These are phyloP conservation scores for Orussus abietinus DNA, from an alignment of 1,140 invertebrate species.

Conservation along the genomic window DNA sequence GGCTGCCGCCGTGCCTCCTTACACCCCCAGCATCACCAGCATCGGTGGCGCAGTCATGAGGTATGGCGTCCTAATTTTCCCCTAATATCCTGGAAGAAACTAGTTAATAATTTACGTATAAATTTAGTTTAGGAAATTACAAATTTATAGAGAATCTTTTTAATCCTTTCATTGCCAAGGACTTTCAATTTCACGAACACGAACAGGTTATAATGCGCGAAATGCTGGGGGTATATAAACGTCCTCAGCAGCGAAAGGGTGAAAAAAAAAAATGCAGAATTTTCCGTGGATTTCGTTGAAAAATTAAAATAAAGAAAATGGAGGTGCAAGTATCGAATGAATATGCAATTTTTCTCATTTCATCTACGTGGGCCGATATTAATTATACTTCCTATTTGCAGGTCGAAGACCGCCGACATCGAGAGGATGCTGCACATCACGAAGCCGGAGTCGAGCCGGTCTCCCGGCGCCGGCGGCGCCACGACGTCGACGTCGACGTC, in stretches of 20 bases:
- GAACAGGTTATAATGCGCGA: too few species aligned
- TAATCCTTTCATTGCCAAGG: too few species aligned
- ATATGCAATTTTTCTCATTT: neutral
- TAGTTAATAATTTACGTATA: too few species aligned
- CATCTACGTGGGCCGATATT: neutral
- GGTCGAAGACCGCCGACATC: slow-evolving; percentile 66
- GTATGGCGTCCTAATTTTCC: too few species aligned
- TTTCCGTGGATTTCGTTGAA: slow-evolving; percentile 5
- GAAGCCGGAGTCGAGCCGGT: slow-evolving; percentile 21
- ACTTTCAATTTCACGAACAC: too few species aligned
- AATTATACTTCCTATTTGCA: slow-evolving; percentile 17
- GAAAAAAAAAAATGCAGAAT: too few species aligned
- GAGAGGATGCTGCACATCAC: slow-evolving; percentile 58
- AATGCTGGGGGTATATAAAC: too few species aligned
- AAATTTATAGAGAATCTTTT: too few species aligned
- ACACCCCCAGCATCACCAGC: slow-evolving; percentile 61
- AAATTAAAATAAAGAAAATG: neutral
- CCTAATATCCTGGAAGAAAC: too few species aligned
- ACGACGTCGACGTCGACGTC: slow-evolving; percentile 28
- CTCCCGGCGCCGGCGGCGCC: slow-evolving; percentile 21
- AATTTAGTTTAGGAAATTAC: too few species aligned
- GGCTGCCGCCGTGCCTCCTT: slow-evolving; percentile 32
- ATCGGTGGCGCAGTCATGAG: slow-evolving; percentile 64
- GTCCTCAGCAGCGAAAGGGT: too few species aligned
- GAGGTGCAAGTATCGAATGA: neutral